Evolutionary conservation across 2,888 invertebrate species (phyloP).

Genomic region (Tinea semifulvella): DNA sequence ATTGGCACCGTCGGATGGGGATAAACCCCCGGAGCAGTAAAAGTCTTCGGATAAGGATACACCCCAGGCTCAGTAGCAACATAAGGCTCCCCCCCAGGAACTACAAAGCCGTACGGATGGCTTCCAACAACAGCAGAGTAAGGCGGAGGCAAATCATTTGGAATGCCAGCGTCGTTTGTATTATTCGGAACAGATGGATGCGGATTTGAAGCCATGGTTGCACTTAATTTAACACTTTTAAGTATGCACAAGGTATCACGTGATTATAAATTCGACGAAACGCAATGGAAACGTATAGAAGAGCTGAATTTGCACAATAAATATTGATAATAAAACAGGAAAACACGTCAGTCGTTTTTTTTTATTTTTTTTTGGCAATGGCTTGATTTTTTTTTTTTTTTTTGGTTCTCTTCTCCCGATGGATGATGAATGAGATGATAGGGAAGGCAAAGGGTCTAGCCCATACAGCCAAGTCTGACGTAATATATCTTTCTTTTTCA

Average conservation of each 20-base stretch:
- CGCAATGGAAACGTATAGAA: neutral
- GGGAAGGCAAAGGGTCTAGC: too few species aligned
- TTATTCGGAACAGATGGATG: conserved; percentile 23
- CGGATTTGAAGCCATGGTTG: conserved; percentile 5
- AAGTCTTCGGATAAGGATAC: conserved; percentile 40
- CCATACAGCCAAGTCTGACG: too few species aligned
- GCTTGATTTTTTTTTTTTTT: too few species aligned
- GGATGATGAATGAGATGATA: too few species aligned
- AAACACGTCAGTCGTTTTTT: conserved; percentile 7
- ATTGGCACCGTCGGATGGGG: conserved; percentile 40
- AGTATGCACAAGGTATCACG: conserved; percentile 11
- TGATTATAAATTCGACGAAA: neutral
- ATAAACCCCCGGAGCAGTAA: conserved; percentile 50
- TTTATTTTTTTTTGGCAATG: too few species aligned
- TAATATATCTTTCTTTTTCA: too few species aligned
- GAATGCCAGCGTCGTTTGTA: conserved; percentile 19
- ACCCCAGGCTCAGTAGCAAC: conserved; percentile 24
- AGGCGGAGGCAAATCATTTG: conserved; percentile 54
- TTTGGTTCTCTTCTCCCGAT: too few species aligned
- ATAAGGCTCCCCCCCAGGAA: conserved; percentile 24
- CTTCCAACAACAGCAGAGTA: conserved; percentile 55
- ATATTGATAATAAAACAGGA: neutral
- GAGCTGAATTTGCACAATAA: neutral
- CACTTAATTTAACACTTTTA: neutral
- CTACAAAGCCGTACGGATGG: conserved; percentile 48